These are phyloP conservation scores for Luehdorfia chinensis DNA, from an alignment of 1,140 invertebrate species.

Conservation along the genomic window DNA sequence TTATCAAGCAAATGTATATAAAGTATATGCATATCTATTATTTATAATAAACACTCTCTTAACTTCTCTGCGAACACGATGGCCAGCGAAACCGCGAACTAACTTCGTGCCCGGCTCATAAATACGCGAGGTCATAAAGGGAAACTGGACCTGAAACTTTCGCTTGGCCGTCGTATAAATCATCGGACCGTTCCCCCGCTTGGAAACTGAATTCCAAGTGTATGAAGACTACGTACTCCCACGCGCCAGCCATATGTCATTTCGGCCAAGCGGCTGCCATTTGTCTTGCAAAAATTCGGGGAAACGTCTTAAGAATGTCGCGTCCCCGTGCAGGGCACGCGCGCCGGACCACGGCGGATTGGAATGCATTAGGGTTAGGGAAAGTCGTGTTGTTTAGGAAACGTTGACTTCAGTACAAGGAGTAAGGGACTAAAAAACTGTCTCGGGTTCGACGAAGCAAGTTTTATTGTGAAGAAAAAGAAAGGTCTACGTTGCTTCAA, in stretches of 20 bases:
- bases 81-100: conserved; percentile 2
- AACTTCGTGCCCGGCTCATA: conserved; percentile 46
- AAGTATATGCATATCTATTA: not conserved
- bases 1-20: not conserved
- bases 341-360: not conserved
- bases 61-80: not conserved
- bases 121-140: conserved; percentile 44
- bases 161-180: conserved; percentile 39
- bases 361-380: conserved; percentile 41
- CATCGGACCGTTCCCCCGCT: conserved; percentile 37
- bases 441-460: too few species aligned
- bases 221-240: conserved; percentile 32
- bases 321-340: conserved; percentile 25
- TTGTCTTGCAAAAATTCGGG: conserved; percentile 68
- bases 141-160: conserved; percentile 45
- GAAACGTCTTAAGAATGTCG: conserved; percentile 55
- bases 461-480: too few species aligned
- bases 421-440: conserved; percentile 1
- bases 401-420: not conserved
- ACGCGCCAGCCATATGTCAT: conserved; percentile 55
- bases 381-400: conserved; percentile 29
- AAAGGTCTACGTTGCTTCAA: too few species aligned
- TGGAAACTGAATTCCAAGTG: conserved; percentile 48
- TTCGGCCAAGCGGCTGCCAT: conserved; percentile 53
- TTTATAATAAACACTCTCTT: not conserved